phyloP scores from a whole-genome alignment of 2,888 invertebrate genomes.

The Netelia melanura region DNA sequence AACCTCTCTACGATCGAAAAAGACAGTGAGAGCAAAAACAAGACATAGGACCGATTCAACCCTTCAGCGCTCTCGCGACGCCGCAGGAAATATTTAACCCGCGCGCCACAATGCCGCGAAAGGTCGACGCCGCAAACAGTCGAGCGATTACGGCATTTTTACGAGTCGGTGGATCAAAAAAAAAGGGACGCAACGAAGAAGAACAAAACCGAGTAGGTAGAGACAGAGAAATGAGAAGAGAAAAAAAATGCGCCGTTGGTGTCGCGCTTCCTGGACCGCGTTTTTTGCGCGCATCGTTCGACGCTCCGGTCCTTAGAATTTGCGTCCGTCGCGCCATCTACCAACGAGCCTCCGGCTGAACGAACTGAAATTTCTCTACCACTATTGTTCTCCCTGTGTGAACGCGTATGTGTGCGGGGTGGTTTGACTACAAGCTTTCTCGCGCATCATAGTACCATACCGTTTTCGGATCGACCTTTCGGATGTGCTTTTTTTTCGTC shows the following conservation, averaged over 20 bases:
- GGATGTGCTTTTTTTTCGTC: slow-evolving; percentile 28
- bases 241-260: slow-evolving; percentile 43
- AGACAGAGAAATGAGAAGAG: slow-evolving; percentile 16
- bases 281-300: slow-evolving; percentile 60
- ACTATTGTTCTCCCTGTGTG: slow-evolving; percentile 45
- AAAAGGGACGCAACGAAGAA: slow-evolving; percentile 32
- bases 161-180: slow-evolving; percentile 44
- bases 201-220: background rate
- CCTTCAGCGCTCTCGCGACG: slow-evolving; percentile 37
- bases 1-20: slow-evolving; percentile 11
- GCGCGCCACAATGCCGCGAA: slow-evolving; percentile 45
- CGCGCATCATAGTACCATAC: slow-evolving; percentile 33
- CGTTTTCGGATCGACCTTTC: slow-evolving; percentile 32
- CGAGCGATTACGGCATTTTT: slow-evolving; percentile 67
- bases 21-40: slow-evolving; percentile 9
- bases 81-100: slow-evolving; percentile 66
- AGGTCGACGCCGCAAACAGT: slow-evolving; percentile 61
- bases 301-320: slow-evolving; percentile 45
- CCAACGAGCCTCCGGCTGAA: slow-evolving; percentile 58
- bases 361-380: slow-evolving; percentile 47
- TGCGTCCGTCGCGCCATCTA: slow-evolving; percentile 68
- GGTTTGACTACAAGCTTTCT: slow-evolving; percentile 44
- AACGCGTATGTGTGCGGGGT: background rate
- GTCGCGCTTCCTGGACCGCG: slow-evolving; percentile 58
- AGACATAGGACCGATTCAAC: slow-evolving; percentile 30